Evolutionary conservation across 2,113 vertebrate genomes (phyloP).

Genomic region (Alligator mississippiensis): DNA sequence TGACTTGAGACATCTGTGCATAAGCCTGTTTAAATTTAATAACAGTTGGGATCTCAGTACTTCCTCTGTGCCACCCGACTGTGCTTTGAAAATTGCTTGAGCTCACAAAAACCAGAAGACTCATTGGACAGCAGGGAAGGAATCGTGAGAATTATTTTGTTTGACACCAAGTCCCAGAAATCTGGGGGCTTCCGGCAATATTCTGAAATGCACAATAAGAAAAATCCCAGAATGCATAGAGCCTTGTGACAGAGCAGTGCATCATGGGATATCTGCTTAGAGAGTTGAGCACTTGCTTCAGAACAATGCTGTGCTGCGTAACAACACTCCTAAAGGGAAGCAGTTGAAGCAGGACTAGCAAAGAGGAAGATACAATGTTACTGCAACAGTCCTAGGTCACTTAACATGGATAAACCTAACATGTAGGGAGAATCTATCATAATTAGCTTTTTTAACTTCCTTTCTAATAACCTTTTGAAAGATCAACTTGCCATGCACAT

Average conservation of each 20-base stretch:
- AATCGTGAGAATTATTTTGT: not conserved
- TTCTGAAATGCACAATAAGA: not conserved
- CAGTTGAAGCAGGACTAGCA: rapidly evolving
- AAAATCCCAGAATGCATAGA: not conserved
- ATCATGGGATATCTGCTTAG: too few relatives aligned
- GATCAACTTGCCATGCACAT: not conserved
- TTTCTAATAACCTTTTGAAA: constrained; percentile 20
- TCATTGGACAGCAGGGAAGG: not conserved
- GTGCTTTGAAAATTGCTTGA: not conserved
- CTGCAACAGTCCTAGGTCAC: not conserved
- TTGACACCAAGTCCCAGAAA: not conserved
- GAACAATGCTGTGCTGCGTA: not conserved
- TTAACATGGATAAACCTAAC: rapidly evolving
- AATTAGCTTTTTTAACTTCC: not conserved
- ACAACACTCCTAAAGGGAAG: not conserved
- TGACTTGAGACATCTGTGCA: not conserved
- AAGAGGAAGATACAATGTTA: not conserved
- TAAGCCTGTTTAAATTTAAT: not conserved
- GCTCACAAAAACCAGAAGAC: not conserved
- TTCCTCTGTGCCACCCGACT: not conserved
- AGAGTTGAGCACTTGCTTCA: not conserved
- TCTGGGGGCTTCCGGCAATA: too few relatives aligned
- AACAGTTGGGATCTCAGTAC: not conserved
- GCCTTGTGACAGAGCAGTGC: not conserved
- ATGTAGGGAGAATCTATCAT: not conserved